phyloP scores from a whole-genome alignment of 2,888 invertebrate species.

The Sesia apiformis region DNA sequence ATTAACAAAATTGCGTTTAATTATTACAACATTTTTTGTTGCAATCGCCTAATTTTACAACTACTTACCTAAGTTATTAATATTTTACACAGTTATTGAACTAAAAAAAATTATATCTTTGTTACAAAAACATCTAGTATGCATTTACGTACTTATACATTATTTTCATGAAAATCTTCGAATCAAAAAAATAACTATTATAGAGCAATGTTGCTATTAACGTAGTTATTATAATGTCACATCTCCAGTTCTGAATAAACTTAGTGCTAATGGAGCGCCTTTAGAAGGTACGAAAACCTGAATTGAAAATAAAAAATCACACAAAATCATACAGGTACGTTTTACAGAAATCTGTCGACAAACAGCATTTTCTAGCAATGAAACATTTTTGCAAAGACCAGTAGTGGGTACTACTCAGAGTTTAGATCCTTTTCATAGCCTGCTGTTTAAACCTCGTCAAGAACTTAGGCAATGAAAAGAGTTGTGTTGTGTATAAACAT shows the following conservation, averaged over 20 bases:
- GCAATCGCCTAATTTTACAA: too few species aligned
- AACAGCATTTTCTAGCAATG: background rate
- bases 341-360: background rate
- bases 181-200: too few species aligned
- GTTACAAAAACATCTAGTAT: too few species aligned
- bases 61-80: too few species aligned
- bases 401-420: background rate
- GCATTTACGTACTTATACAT: too few species aligned
- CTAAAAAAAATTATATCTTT: too few species aligned
- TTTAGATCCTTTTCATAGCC: background rate
- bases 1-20: too few species aligned
- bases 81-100: too few species aligned
- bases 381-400: background rate
- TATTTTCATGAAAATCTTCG: too few species aligned
- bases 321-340: background rate
- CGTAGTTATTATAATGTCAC: too few species aligned
- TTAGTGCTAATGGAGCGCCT: background rate
- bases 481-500: background rate
- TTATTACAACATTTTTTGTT: too few species aligned
- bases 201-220: too few species aligned
- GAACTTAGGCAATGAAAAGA: background rate
- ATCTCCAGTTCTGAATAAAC: background rate
- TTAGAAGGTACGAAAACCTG: background rate
- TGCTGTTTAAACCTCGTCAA: background rate
- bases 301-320: background rate